Conservation (phyloP, 2,888 invertebrate species). For the Horisme vitalbata region DNA sequence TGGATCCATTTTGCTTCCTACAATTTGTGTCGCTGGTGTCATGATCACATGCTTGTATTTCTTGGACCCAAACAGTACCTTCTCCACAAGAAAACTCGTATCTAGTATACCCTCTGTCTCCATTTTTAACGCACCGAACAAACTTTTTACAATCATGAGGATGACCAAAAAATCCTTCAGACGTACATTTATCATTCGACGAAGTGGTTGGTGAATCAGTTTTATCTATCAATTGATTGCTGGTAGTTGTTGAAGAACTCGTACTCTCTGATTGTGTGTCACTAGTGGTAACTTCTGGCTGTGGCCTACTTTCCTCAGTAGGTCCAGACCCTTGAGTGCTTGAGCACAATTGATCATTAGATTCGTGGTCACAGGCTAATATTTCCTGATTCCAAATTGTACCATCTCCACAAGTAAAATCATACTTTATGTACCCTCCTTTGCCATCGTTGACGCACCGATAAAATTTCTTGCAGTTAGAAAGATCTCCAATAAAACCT, state of each 20-base stretch:
- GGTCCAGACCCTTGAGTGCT: constrained; percentile 13
- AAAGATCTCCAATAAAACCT: constrained; percentile 86
- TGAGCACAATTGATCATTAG: constrained; percentile 40
- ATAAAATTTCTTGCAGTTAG: constrained; percentile 88
- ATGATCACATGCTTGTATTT: constrained; percentile 80
- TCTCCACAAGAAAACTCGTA: constrained; percentile 85
- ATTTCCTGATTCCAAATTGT: constrained; percentile 85
- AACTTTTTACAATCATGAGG: constrained; percentile 87
- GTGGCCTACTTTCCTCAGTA: constrained; percentile 6
- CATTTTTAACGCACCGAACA: constrained; percentile 85
- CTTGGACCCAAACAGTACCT: constrained; percentile 87
- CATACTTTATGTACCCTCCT: constrained; percentile 84
- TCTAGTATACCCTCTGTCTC: constrained; percentile 70
- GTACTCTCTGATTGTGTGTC: constrained; percentile 21
- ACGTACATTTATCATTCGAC: constrained; percentile 62
- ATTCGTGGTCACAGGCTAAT: constrained; percentile 80
- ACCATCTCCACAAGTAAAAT: constrained; percentile 87
- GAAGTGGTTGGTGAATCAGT: constrained; percentile 28
- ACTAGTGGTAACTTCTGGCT: constrained; percentile 22
- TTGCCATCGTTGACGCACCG: constrained; percentile 86
- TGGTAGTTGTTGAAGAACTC: constrained; percentile 25
- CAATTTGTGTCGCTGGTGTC: constrained; percentile 49
- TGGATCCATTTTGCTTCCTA: constrained; percentile 40
- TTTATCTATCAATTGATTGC: constrained; percentile 22
- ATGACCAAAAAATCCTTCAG: constrained; percentile 88